Base-by-base conservation (phyloP, 2,888 invertebrate genomes). In the Monochamus alternatus region DNA sequence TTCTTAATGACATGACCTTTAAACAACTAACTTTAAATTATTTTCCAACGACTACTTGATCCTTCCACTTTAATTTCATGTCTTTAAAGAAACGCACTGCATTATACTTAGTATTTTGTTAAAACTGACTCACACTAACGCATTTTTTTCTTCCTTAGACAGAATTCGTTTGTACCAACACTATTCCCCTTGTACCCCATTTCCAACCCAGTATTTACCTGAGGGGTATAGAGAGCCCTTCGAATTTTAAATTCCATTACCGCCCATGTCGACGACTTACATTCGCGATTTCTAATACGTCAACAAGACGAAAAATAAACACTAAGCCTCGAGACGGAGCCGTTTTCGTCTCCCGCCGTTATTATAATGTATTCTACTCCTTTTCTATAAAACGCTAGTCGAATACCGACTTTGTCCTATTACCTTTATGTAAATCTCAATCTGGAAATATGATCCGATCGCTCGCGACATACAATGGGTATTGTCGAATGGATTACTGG, bases 351-450 rank as follows among this genome's bases (percentile, higher is more conserved):
- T 38, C 38, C 38, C 4, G 38, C 3, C 47, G 1, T 12, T 47
- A 47, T 47, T 9, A 47, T 47, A 47, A 47, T 47, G 10, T 3
- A 47, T 47, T 47, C 47, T 14, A 58, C 22, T 58, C 30, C 9
- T 58, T 58, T 30, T 58, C 7, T 58, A 7, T 9, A 58, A 58
- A 58, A 58, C n/a, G 58, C 22, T 7, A 58, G 8, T 30, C n/a
- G 58, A 58, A 58, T 58, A 7, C 30, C 58, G 58, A 58, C 30
- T 58, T 1, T 4, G 58, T 12, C 58, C 30, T 58, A 58, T 58
- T 58, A 58, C 58, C 58, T 58, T 58, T 58, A 58, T 58, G 58
- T 14, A 58, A 58, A 58, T 58, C 14, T 30, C 58, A 58, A 58
- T 58, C 58, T 8, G 22, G n/a, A n/a, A 58, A 30, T 58, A 58